These are phyloP conservation scores for Meiosimyza decipiens DNA, from an alignment of 2,888 invertebrate species.

Conservation along the genomic window DNA sequence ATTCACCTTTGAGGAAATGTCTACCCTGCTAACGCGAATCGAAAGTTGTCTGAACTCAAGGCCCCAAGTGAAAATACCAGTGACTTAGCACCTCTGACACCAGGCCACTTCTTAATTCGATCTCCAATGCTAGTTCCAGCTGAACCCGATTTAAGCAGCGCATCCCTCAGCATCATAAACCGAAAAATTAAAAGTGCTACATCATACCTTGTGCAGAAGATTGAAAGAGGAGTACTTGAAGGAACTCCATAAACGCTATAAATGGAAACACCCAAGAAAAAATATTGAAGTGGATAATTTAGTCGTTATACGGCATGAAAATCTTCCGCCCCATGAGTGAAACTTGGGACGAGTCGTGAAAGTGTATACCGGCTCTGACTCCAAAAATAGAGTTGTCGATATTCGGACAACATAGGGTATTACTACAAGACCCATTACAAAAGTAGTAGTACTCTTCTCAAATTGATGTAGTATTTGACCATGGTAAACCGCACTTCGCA, in stretches of 20 bases:
- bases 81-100: slow-evolving; percentile 15
- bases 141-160: not conserved
- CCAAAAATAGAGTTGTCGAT: too few relatives aligned
- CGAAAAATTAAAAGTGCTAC: slow-evolving; percentile 11
- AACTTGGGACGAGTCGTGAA: too few relatives aligned
- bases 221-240: slow-evolving; percentile 37
- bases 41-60: slow-evolving; percentile 11
- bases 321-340: too few relatives aligned
- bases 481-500: too few relatives aligned
- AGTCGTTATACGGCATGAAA: too few relatives aligned
- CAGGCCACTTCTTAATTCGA: slow-evolving; percentile 14
- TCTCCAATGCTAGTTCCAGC: slow-evolving; percentile 14
- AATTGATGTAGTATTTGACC: too few relatives aligned
- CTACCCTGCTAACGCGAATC: slow-evolving; percentile 2
- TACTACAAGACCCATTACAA: too few relatives aligned
- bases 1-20: slow-evolving; percentile 29
- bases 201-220: slow-evolving; percentile 24
- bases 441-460: too few relatives aligned
- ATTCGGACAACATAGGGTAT: too few relatives aligned
- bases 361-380: too few relatives aligned
- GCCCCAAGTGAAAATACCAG: slow-evolving; percentile 1
- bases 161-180: not conserved
- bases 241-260: slow-evolving; percentile 31
- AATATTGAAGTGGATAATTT: too few relatives aligned
- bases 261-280: slow-evolving; percentile 19